Evolutionary conservation across 1,140 invertebrate species (phyloP), one percentile per base, ranked within the genome.

Genomic region (Galleria mellonella): DNA sequence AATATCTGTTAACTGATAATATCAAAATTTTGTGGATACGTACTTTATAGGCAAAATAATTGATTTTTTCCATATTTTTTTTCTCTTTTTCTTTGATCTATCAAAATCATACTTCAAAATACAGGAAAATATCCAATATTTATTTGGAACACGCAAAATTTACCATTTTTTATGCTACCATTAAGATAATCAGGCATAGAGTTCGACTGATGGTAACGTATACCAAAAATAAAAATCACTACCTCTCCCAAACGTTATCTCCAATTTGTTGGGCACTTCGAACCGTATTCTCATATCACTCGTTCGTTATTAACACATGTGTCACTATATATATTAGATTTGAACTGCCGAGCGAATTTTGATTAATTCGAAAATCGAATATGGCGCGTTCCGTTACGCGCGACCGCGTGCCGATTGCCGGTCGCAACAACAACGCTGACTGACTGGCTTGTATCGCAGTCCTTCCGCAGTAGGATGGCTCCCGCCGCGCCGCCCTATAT

Each of bases 231-330:
- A 32, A 31, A 39, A 32, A 47, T 31, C 36, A 38, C 28, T 31
- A 38, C 72, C 76, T 72, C 71, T 63, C 53, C 76, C 72, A 41
- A 84, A 79, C 52, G 71, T 61, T 55, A 84, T 82, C 70, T 84
- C 81, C 78, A 84, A 78, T 55, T 74, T 84, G 52, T 84, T 84
- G 27, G 81, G 81, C 69, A 84, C 81, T 66, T 84, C 81, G 45
- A 81, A 84, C 47, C 77, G 72, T 78, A 84, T 84, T 72, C 65
- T 73, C 81, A 84, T 84, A 67, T 70, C 75, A 78, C 75, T 72
- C 35, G 32, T 41, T 49, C 42, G n/a, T n/a, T 37, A 11, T 42
- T 32, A 23, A 51, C 55, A 57, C 52, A 56, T 59, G 14, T 60
- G 47, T 30, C 47, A 46, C 52, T 32, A 10, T 31, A 2, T 32